Base-by-base conservation (phyloP, 2,797 vertebrate genomes). In the Epinephelus awoara region DNA sequence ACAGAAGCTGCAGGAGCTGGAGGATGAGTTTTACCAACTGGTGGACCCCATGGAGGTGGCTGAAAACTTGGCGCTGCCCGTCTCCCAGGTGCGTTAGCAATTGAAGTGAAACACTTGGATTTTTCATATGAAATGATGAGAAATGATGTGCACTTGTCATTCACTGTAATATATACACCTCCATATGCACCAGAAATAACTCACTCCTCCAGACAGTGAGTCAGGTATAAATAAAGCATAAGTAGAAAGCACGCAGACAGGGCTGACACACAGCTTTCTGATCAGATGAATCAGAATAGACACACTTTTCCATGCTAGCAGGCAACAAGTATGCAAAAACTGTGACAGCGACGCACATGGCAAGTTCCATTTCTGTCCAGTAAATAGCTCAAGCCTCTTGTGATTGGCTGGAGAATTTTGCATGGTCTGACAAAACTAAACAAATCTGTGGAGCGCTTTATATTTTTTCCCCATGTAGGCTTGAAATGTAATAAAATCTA, bases 1-100 rank as follows among this genome's bases (percentile, higher is more conserved):
- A 74, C 97, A 98, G 93, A 98, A 98, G 92, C 96, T 99, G 6
- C 97, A 97, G 91, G 97, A 99, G 91, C 94, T 99, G 72, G 97
- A 99, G 78, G 98, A 99, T 50, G 96, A 97, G 89, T 99, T 99
- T 91, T 97, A 98, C 72, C 95, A 94, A 67, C 96, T 98, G 11
- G 98, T 99, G 85, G 96, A 98, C 57, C 97, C 98, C 0, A 92
- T 95, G 0, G 97, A 98, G 85, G 97, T 98, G 81, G 97, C 97
- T 0, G 96, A 97, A 72, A 96, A 95, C 87, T 94, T 99, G 79
- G 95, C 94, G 19, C 91, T 99, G 67, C 96, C 96, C 0, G 90
- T 95, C 51, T 85, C 93, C 0, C 94, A 98, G 81, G 93, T 94
- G 75, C 1, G 54, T 74, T 21, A 18, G 1, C 19, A 12, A 10